Evolutionary conservation across 1,140 invertebrate genomes (phyloP), one percentile per base, ranked within the genome.

Genomic region (Euglossa dilemma): DNA sequence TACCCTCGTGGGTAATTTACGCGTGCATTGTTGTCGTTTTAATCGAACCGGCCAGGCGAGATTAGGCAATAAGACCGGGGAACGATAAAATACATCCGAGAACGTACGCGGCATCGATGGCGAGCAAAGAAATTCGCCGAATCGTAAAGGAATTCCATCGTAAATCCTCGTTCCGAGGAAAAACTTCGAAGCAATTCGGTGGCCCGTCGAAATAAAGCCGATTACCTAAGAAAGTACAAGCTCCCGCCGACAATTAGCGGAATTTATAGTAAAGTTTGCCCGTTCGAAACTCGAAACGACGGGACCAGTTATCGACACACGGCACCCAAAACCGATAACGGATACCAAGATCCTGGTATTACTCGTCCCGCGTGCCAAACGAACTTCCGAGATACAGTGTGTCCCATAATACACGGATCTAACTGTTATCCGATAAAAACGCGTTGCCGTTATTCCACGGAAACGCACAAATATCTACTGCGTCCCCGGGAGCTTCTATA

Each of bases 301-400:
- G 25, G 23, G 47, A 52, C 28, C 74, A 69, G 66, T 78, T 82
- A 82, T 82, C 54, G 75, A 28, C 64, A 83, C 12, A 54, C n/a
- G 45, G 66, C 66, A n/a, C 56, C 54, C 36, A 28, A 78, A 83
- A 78, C 81, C 81, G 66, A 83, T 83, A 83, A 83, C 75, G 56
- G 81, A 83, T 71, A 83, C 67, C 80, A 75, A 67, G 73, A 52
- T 69, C 16, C 54, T 28, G 61, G 63, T 76, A 76, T 76, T 76
- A 67, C 63, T 81, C 79, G 20, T 16, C 70, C 56, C 56, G 74
- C 80, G 56, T 83, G 63, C 73, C 73, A 67, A 76, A 0, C 52
- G 23, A 82, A n/a, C 43, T 28, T 45, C 18, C 0, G 12, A 3
- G 6, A 57, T 76, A 82, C 63, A 45, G 20, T 20, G 80, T 76